Percentiles rank a stretch among this genome's conserved stretches.
These are phyloP conservation scores for Avahi laniger DNA, from an alignment of 2,797 vertebrate species.

Conservation along the genomic window DNA sequence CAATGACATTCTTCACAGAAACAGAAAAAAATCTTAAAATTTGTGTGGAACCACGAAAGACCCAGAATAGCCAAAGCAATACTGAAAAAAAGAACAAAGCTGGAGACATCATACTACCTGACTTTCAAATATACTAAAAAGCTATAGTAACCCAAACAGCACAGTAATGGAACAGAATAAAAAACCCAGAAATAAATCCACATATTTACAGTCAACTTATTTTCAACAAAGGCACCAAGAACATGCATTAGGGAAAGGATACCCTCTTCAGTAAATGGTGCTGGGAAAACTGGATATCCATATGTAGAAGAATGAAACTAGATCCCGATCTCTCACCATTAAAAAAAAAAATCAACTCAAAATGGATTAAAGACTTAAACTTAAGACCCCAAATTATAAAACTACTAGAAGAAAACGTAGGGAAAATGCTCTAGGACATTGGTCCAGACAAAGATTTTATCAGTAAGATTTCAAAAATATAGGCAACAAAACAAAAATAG, in stretches of 20 bases:
- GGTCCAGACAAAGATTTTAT: not conserved
- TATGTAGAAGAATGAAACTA: not conserved
- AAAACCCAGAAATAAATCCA: not conserved
- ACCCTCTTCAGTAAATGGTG: not conserved
- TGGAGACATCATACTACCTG: not conserved
- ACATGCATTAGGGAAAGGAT: not conserved
- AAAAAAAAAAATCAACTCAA: not conserved
- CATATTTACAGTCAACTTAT: not conserved
- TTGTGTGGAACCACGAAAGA: not conserved
- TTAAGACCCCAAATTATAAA: not conserved
- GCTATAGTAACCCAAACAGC: not conserved
- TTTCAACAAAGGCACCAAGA: not conserved
- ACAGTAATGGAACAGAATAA: not conserved
- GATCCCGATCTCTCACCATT: not conserved
- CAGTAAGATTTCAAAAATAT: not conserved
- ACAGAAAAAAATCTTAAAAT: not conserved
- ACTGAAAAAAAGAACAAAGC: not conserved
- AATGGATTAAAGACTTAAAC: not conserved
- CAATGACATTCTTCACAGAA: not conserved
- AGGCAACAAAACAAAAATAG: not conserved
- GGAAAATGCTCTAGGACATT: not conserved
- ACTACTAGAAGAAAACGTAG: not conserved
- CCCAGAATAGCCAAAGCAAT: not conserved
- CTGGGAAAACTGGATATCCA: not conserved
- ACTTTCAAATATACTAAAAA: not conserved